Evolutionary conservation across 2,797 vertebrate genomes (phyloP).

Genomic region (Falco peregrinus): DNA sequence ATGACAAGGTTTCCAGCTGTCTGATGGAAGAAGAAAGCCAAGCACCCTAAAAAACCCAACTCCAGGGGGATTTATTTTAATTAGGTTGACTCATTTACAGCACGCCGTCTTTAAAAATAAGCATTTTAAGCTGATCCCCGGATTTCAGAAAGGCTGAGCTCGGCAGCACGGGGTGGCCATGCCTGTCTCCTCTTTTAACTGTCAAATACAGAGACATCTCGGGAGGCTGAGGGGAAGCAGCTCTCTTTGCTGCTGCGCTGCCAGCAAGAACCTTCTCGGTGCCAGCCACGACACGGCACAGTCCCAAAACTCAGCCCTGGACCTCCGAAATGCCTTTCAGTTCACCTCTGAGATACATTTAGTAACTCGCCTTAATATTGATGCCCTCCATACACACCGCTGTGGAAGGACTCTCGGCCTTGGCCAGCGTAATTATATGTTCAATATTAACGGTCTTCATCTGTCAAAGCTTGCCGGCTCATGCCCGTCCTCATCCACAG

Average conservation of each 20-base stretch:
- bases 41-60: neutral
- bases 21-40: neutral
- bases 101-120: neutral
- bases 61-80: neutral
- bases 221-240: neutral
- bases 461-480: neutral
- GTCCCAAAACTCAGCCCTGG: neutral
- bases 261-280: neutral
- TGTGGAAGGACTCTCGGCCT: neutral
- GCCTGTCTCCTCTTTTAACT: neutral
- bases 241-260: neutral
- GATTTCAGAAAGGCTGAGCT: neutral
- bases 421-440: constrained; percentile 47
- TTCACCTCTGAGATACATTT: constrained; percentile 65
- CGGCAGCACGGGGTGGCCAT: fast-evolving
- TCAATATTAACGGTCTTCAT: constrained; percentile 64
- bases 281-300: fast-evolving
- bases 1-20: neutral
- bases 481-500: neutral
- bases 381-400: constrained; percentile 5
- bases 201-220: neutral
- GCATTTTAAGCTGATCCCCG: neutral
- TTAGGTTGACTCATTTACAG: neutral
- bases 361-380: constrained; percentile 63
- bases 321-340: constrained; percentile 34